Evolutionary conservation across 2,113 vertebrate species (phyloP).

Genomic region (Helogale parvula): DNA sequence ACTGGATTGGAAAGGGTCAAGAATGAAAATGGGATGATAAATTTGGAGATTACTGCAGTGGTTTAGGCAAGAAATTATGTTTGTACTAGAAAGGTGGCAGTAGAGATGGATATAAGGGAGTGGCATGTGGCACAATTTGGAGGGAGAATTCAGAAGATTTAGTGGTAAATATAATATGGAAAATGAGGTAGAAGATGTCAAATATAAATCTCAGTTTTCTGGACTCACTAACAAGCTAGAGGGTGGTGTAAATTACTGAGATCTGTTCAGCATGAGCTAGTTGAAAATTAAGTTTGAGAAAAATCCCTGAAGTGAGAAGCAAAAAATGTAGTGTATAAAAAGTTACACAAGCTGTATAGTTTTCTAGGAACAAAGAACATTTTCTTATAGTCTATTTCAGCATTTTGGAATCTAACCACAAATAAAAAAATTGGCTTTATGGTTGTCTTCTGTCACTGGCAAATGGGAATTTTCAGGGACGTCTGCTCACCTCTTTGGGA

Average conservation of each 20-base stretch:
- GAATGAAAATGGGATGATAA: not conserved
- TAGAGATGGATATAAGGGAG: not conserved
- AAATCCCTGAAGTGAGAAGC: conserved; percentile 42
- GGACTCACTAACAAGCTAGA: not conserved
- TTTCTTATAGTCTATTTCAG: conserved; percentile 68
- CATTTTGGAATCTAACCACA: conserved; percentile 62
- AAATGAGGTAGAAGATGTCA: not conserved
- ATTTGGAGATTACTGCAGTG: not conserved
- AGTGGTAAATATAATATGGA: not conserved
- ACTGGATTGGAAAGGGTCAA: not conserved
- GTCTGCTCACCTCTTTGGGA: conserved; percentile 58
- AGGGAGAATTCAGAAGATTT: not conserved
- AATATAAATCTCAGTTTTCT: conserved; percentile 7
- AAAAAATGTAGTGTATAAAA: not conserved
- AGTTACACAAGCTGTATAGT: not conserved
- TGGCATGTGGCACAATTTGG: not conserved
- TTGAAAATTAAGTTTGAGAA: conserved; percentile 56
- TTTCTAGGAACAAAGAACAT: conserved; percentile 60
- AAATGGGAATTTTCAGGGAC: conserved; percentile 56
- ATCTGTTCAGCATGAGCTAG: not conserved
- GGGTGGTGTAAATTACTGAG: not conserved
- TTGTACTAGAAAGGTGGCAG: not conserved
- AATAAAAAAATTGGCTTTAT: conserved; percentile 57
- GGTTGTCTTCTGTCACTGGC: conserved; percentile 46
- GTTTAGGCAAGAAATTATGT: not conserved